phyloP scores from a whole-genome alignment of 2,113 vertebrate species.

The Urocynchramus pylzowi region DNA sequence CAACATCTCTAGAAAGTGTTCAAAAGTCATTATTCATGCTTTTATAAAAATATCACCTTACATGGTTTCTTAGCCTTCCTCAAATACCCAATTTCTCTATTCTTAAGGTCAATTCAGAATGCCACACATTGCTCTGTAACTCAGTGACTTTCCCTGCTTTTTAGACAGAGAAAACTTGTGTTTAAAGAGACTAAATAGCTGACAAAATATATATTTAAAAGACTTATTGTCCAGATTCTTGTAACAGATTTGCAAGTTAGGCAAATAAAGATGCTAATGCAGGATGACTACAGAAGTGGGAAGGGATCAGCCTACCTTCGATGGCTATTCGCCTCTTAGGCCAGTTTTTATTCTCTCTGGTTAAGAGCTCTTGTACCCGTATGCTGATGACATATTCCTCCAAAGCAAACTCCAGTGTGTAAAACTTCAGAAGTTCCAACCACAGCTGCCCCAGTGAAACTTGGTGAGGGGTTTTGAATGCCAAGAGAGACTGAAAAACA shows the following conservation, averaged over 20 bases:
- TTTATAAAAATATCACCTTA: not conserved
- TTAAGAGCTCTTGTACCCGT: constrained; percentile 87
- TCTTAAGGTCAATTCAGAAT: not conserved
- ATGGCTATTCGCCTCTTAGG: constrained; percentile 94
- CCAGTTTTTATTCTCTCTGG: constrained; percentile 95
- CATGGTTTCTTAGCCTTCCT: not conserved
- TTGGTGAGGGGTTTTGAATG: constrained; percentile 71
- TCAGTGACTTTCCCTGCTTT: not conserved
- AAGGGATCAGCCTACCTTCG: constrained; percentile 79
- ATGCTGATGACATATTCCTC: constrained; percentile 96
- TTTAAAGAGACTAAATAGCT: not conserved
- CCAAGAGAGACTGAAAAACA: constrained; percentile 81
- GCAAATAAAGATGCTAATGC: not conserved
- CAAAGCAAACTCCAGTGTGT: constrained; percentile 96
- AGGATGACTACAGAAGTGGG: not conserved
- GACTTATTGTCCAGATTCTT: not conserved
- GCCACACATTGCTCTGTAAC: not conserved
- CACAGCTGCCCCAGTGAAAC: constrained; percentile 89
- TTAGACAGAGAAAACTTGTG: not conserved
- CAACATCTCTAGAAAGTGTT: not conserved
- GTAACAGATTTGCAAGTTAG: not conserved
- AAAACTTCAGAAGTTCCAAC: constrained; percentile 95
- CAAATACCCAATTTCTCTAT: not conserved
- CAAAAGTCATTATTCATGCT: constrained; percentile 2
- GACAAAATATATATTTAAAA: not conserved